These are phyloP conservation scores for Drosophila sp. DNA, from an alignment of 1,140 invertebrate genomes.

Conservation along the genomic window DNA sequence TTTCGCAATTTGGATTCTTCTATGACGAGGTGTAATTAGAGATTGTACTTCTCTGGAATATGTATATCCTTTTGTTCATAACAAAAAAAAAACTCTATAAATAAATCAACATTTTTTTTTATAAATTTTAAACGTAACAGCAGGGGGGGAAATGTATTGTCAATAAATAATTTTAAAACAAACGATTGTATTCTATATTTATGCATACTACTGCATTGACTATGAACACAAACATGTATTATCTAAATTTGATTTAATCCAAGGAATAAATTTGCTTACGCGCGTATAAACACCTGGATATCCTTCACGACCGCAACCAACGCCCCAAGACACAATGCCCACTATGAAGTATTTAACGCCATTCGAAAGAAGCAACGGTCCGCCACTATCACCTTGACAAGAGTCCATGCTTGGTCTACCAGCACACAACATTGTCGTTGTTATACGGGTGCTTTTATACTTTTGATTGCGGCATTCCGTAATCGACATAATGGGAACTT, in stretches of 20 bases:
- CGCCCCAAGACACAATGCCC: conserved; percentile 88
- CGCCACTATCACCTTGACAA: conserved; percentile 93
- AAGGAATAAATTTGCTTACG: conserved; percentile 82
- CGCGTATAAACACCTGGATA: conserved; percentile 84
- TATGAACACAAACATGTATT: conserved; percentile 82
- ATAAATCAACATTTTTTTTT: not conserved
- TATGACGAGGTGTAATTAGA: no score
- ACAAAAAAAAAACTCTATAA: not conserved
- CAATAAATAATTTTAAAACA: conserved; percentile 10
- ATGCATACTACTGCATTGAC: conserved; percentile 38
- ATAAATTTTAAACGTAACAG: conserved; percentile 2
- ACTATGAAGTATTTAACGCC: conserved; percentile 90
- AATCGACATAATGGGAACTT: conserved; percentile 92
- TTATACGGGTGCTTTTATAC: conserved; percentile 91
- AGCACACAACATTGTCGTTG: conserved; percentile 91
- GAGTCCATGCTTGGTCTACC: conserved; percentile 91
- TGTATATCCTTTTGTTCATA: no score
- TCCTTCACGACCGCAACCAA: conserved; percentile 88
- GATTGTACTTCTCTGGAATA: no score
- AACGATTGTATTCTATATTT: conserved; percentile 30
- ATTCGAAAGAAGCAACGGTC: conserved; percentile 89
- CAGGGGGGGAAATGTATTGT: conserved; percentile 6
- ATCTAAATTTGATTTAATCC: conserved; percentile 82
- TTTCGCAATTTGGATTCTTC: no score
- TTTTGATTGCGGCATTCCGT: conserved; percentile 91